Base-by-base conservation (phyloP, 2,888 invertebrate genomes). In the Scaptomyza reducta region DNA sequence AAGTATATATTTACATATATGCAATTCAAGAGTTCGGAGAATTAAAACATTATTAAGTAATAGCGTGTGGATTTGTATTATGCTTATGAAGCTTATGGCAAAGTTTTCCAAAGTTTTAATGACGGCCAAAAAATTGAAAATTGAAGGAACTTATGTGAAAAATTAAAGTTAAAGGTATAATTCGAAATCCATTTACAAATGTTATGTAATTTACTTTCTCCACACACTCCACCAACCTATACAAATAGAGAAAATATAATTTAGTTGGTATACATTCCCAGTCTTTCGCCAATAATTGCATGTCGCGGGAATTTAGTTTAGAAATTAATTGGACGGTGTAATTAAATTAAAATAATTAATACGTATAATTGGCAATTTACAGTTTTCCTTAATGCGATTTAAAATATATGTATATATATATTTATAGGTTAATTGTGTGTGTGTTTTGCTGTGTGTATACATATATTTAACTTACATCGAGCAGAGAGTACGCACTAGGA, bases 331-430 rank as follows among this genome's bases (percentile, higher is more conserved):
- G 82, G 79, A 79, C 82, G 79, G 82, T 67, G 45, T 60, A 27
- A 42, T 50, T 54, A 61, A 77, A 67, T 46, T 44, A 70, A 11
- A 56, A 44, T 58, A 85, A 58, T 44, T 54, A 68, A 70, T 82
- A 82, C 70, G 74, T 71, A 75, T 71, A 53, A 56, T 63, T 73
- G 69, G 74, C 69, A 82, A 74, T 82, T 64, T 71, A 79, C 73
- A 79, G 46, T 49, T 47, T 42, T n/a, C n/a, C 60, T 55, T 64
- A 67, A 22, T 27, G 22, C 41, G 25, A 47, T 45, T 11, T 35
- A 40, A 58, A 50, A 58, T 51, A 45, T 49, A 57, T 40, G 22
- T 25, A 13, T 46, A 22, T 16, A 25, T 13, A 22, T 29, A 47
- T 27, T 35, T 40, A 47, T 47, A 62, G 16, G 25, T 51, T 45